phyloP scores from a whole-genome alignment of 1,140 invertebrate species.

The Luehdorfia chinensis region DNA sequence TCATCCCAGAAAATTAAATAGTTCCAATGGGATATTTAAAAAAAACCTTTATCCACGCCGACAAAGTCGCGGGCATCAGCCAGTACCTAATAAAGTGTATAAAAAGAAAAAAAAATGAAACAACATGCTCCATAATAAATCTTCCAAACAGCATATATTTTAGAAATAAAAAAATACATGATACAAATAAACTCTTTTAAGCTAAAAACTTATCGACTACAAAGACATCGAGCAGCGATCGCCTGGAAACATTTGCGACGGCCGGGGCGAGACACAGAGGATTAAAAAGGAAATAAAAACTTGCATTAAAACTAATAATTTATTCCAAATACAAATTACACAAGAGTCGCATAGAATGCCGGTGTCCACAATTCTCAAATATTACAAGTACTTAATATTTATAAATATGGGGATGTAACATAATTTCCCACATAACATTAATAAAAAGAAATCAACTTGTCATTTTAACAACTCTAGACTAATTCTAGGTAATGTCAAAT shows the following conservation, averaged over 20 bases:
- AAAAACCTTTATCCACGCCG: too few species aligned
- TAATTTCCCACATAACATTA: too few species aligned
- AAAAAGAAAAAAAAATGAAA: too few species aligned
- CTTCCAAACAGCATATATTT: slow-evolving; percentile 62
- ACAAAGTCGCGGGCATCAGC: too few species aligned
- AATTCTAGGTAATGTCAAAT: slow-evolving; percentile 74
- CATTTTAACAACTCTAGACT: slow-evolving; percentile 72
- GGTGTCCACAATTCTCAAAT: too few species aligned
- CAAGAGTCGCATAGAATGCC: too few species aligned
- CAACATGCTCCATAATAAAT: slow-evolving; percentile 46
- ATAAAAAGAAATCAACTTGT: slow-evolving; percentile 55
- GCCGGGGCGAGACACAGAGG: too few species aligned
- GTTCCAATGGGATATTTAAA: too few species aligned
- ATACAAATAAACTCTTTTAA: slow-evolving; percentile 56
- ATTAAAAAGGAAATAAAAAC: slow-evolving; percentile 28
- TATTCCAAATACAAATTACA: slow-evolving; percentile 38
- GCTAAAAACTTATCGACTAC: slow-evolving; percentile 32
- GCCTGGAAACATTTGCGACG: slow-evolving; percentile 33
- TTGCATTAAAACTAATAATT: slow-evolving; percentile 56
- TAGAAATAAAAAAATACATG: slow-evolving; percentile 60
- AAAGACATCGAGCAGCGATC: slow-evolving; percentile 16
- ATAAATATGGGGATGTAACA: too few species aligned
- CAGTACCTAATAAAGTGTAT: too few species aligned
- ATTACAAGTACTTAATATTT: too few species aligned
- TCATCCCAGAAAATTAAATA: too few species aligned